A percentile compares a stretch with the other conserved stretches of the same genome.
Conservation (phyloP, 2,888 invertebrate genomes). For the Alloplasta piceator region DNA sequence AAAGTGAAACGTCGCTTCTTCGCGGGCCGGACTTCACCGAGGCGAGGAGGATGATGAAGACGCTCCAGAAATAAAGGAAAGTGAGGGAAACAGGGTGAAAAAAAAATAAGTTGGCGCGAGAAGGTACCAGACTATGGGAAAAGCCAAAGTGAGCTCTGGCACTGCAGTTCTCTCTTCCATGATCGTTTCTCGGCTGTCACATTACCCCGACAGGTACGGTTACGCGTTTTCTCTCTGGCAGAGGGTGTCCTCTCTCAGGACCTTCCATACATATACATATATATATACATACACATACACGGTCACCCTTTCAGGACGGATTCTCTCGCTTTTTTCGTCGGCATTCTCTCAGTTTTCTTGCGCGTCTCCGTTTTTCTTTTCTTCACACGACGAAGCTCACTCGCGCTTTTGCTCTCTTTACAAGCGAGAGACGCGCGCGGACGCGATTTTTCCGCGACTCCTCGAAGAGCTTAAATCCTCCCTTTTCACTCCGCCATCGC, state of each 20-base stretch:
- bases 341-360: constrained; percentile 6
- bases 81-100: constrained; percentile 17
- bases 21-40: constrained; percentile 36
- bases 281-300: constrained; percentile 1
- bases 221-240: constrained; percentile 57
- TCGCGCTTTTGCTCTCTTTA: constrained; percentile 32
- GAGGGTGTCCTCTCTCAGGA: constrained; percentile 49
- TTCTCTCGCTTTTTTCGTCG: constrained; percentile 57
- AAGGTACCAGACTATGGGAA: constrained; percentile 18
- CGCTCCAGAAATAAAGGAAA: constrained; percentile 22
- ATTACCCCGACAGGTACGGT: constrained; percentile 76
- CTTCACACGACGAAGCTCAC: constrained; percentile 27
- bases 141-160: constrained; percentile 49
- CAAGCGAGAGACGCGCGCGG: neutral
- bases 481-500: constrained; percentile 10
- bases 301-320: constrained; percentile 63
- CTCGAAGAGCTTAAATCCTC: constrained; percentile 34
- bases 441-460: constrained; percentile 39
- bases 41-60: constrained; percentile 21
- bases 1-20: constrained; percentile 69
- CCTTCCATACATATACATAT: neutral
- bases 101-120: neutral
- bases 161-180: constrained; percentile 64
- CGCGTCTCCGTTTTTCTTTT: constrained; percentile 30
- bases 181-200: constrained; percentile 79